Base-by-base conservation (phyloP, 1,140 invertebrate species). In the Pseudomyrmex gracilis region DNA sequence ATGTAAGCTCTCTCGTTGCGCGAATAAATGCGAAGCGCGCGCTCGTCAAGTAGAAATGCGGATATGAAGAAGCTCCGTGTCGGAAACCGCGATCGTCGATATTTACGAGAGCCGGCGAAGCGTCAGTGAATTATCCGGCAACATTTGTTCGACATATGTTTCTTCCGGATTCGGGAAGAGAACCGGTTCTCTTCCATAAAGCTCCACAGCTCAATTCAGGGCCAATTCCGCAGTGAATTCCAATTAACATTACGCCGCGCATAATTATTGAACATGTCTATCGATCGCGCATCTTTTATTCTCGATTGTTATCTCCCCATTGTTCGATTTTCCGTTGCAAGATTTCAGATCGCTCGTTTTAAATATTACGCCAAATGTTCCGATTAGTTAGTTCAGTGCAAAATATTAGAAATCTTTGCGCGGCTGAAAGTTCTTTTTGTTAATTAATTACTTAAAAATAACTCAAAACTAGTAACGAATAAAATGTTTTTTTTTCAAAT, bases 71-170 rank as follows among this genome's bases (percentile, higher is more conserved):
- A 34, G 12, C 34, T 55, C 17, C 51, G 34, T 47, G 64, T 70
- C 66, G 66, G 76, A 70, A 80, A 58, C 34, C 66, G 17, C 17
- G 76, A 58, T 80, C 53, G 76, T 71, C 66, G 76, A 80, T 80
- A 80, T 80, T 80, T 80, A 80, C 60, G 66, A 78, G 53, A 80
- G 58, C 66, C 51, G 53, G 43, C 76, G 66, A 15, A 61, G 43
- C 53, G 66, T 71, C 66, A 58, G 53, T 71, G 66, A 80, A 78
- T 78, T 78, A 78, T 70, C 64, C 64, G 64, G 53, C 15, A 78
- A 80, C 76, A 80, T 80, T 80, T 80, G 76, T 60, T 58, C 66
- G 66, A 80, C 76, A 80, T 80, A 70, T 80, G 76, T 80, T 82
- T 67, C 76, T 80, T 84, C 82, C 73, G 71, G 73, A 83, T 78